Percentiles rank a stretch among this genome's conserved stretches.
Evolutionary conservation across 2,797 vertebrate genomes (phyloP).

Genomic region (Echiichthys vipera): DNA sequence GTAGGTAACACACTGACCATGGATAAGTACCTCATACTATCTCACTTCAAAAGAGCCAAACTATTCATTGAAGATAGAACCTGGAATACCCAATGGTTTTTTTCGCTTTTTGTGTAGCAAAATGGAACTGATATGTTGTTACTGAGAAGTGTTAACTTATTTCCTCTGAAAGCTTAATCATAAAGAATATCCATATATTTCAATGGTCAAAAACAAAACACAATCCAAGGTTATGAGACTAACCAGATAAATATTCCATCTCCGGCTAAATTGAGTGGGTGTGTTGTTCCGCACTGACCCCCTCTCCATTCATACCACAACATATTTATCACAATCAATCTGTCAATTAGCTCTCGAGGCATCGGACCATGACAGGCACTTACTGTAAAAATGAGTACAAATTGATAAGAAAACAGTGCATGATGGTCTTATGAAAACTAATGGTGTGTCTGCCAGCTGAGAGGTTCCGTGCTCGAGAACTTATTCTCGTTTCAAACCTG

Average conservation of each 20-base stretch:
- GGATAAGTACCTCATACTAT: too few relatives aligned
- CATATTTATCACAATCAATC: constrained; percentile 80
- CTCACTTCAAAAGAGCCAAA: too few relatives aligned
- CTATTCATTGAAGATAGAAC: too few relatives aligned
- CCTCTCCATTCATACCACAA: constrained; percentile 53
- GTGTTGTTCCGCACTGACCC: constrained; percentile 43
- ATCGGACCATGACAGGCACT: constrained; percentile 70
- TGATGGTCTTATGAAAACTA: constrained; percentile 73
- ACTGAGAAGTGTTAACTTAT: not conserved
- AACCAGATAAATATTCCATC: constrained; percentile 67
- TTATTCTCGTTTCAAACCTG: constrained; percentile 11
- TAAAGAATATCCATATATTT: constrained; percentile 22
- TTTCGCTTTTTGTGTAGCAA: not conserved
- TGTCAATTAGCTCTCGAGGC: constrained; percentile 68
- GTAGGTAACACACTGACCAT: too few relatives aligned
- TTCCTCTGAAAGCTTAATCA: constrained; percentile 11
- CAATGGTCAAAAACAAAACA: constrained; percentile 28
- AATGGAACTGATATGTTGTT: not conserved
- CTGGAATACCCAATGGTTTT: not conserved
- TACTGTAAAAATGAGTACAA: constrained; percentile 76
- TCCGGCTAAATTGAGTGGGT: constrained; percentile 52
- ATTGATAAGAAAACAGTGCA: constrained; percentile 74
- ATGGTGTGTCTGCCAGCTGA: constrained; percentile 55
- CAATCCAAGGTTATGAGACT: constrained; percentile 60
- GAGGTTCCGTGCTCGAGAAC: not conserved